These are phyloP conservation scores for Agriopis aurantiaria DNA, from an alignment of 2,888 invertebrate genomes.

Conservation along the genomic window DNA sequence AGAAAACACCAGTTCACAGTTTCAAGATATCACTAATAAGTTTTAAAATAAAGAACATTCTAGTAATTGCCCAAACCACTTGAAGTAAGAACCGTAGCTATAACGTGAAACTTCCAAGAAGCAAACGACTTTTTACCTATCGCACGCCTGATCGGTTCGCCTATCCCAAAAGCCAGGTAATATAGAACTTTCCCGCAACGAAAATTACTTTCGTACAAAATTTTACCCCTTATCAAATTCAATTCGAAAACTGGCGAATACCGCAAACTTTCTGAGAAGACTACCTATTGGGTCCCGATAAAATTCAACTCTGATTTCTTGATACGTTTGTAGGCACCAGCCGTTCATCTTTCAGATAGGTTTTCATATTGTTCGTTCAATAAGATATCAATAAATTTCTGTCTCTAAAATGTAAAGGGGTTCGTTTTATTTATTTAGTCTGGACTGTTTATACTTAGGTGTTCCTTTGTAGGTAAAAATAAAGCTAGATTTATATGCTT, in stretches of 20 bases:
- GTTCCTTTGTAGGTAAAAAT: background rate
- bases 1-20: too few relatives aligned
- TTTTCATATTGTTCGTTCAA: slow-evolving; percentile 12
- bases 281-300: slow-evolving; percentile 55
- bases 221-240: slow-evolving; percentile 69
- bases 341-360: slow-evolving; percentile 26
- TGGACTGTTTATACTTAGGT: background rate
- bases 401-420: background rate
- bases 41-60: background rate
- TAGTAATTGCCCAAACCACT: slow-evolving; percentile 33
- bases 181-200: slow-evolving; percentile 56
- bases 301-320: slow-evolving; percentile 45
- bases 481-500: slow-evolving; percentile 3
- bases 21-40: background rate
- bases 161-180: slow-evolving; percentile 61
- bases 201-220: slow-evolving; percentile 65
- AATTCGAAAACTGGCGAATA: slow-evolving; percentile 60
- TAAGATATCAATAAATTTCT: background rate
- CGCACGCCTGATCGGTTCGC: slow-evolving; percentile 54
- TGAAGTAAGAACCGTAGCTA: slow-evolving; percentile 33
- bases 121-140: slow-evolving; percentile 56
- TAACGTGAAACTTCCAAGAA: slow-evolving; percentile 40
- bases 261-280: slow-evolving; percentile 58
- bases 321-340: slow-evolving; percentile 37
- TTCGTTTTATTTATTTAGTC: slow-evolving; percentile 3